A percentile compares a stretch with the other conserved stretches of the same genome.
Evolutionary conservation across 2,797 vertebrate species (phyloP).

Genomic region (Sarcophilus harrisii): DNA sequence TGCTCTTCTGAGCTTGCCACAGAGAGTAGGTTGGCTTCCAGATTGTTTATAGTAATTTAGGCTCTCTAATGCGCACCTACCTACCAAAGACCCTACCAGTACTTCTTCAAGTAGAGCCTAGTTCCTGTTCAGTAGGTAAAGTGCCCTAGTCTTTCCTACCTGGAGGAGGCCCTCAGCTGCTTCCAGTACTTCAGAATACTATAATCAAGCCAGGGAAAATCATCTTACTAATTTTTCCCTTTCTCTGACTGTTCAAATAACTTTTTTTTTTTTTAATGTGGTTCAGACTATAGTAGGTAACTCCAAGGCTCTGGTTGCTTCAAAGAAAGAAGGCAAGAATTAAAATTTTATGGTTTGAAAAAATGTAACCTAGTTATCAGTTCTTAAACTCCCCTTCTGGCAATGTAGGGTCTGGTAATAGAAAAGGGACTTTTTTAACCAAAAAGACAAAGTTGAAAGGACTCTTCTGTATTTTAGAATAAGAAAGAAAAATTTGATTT

Average conservation of each 20-base stretch:
- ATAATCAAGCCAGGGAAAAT: neutral
- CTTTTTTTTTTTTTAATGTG: neutral
- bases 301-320: neutral
- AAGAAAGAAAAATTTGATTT: neutral
- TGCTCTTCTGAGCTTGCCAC: no score
- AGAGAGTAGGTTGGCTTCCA: no score
- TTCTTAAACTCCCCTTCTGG: neutral
- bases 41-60: no score
- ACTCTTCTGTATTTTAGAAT: neutral
- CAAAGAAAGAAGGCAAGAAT: neutral
- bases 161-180: neutral
- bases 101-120: neutral
- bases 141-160: neutral
- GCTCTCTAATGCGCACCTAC: no score
- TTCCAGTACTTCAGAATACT: neutral
- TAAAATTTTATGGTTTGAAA: neutral
- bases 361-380: neutral
- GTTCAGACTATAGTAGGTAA: neutral
- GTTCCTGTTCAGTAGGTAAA: neutral
- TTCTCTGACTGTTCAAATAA: neutral
- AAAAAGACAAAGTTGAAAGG: neutral
- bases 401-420: neutral
- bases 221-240: neutral
- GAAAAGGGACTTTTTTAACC: neutral
- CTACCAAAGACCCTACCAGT: no score